Evolutionary conservation across 1,140 invertebrate species (phyloP), one percentile per base, ranked within the genome.

Genomic region (Idris sp.): DNA sequence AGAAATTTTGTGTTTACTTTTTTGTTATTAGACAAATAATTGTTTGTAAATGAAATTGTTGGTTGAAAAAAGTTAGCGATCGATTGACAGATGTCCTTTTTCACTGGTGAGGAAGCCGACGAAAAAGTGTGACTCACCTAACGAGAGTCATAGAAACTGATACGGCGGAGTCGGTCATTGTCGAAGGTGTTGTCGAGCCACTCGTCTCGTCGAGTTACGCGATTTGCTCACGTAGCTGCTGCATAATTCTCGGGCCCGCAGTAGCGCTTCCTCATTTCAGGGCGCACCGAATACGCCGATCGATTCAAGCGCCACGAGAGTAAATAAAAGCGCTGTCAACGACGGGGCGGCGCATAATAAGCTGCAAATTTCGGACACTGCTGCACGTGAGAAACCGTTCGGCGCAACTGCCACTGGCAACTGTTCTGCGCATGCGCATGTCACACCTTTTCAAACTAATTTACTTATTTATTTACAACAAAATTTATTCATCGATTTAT

Each of bases 111-210:
- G 19, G 3, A 22, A 1, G 1, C 11, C 2, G 18, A 4, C 0
- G 9, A 61, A 28, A 48, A 33, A 43, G 40, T 54, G 72, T n/a
- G n/a, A 75, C 72, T 64, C 64, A 75, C 72, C 64, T 64, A 58
- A 64, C 64, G 22, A 69, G 51, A 59, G 64, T 69, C 73, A 48
- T 53, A 25, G 73, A 69, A 64, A 68, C 71, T 35, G 71, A 61
- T 10, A 61, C 73, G 38, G 65, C 46, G 35, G 73, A 76, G 65
- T 76, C 73, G 40, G 65, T 76, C 74, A 76, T 71, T 59, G 61
- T 75, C 48, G 59, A 61, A 61, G 14, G 1, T 10, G 40, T 16
- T n/a, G n/a, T n/a, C n/a, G n/a, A n/a, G 64, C 46, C 28, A 54
- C 61, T 46, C 46, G 43, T 48, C 65, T 59, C 18, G 38, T n/a